Evolutionary conservation across 1,140 invertebrate genomes (phyloP), one percentile per base, ranked within the genome.

Genomic region (Gonioctena quinquepunctata): DNA sequence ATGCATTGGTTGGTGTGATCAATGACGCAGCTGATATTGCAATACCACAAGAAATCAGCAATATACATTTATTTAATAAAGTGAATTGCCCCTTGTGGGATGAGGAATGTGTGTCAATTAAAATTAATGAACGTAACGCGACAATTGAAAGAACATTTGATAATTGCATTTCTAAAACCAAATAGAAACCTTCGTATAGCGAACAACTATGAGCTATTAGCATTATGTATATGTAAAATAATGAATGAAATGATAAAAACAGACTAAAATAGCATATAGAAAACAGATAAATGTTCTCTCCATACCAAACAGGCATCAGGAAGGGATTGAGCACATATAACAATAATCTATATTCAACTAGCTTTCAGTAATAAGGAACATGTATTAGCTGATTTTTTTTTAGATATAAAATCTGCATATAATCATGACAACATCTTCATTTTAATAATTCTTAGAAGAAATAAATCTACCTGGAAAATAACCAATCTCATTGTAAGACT

Each of bases 191-290:
- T 54, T 3, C 4, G 11, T 23, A 3, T 66, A 8, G 1, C 8
- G 3, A 49, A 25, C 2, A 66, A 42, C 16, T 70, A 60, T 61
- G 3, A 63, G 23, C 11, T 61, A 8, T 50, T 60, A 13, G 18
- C 63, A 3, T 70, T 56, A 48, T 57, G 27, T 28, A 22, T 48
- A 13, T 7, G 16, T 21, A 70, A 70, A 66, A 6, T 50, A 28
- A 27, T 70, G 16, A 54, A 70, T 52, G 49, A 22, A 7, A 49
- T 70, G 27, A 59, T 70, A 70, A 70, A 61, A 70, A 60, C 3
- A 23, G 69, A 16, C 7, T 70, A 19, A 56, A 70, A 49, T 66
- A 57, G 62, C 2, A 13, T 27, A n/a, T 70, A 18, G 69, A 70
- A 60, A 57, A 66, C 8, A 59, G 21, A 16, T 5, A 16, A n/a